Evolutionary conservation across 30 jellyfish, hydroid and myxozoan species (phyloP).

Genomic region (Sanderia malayensis): DNA sequence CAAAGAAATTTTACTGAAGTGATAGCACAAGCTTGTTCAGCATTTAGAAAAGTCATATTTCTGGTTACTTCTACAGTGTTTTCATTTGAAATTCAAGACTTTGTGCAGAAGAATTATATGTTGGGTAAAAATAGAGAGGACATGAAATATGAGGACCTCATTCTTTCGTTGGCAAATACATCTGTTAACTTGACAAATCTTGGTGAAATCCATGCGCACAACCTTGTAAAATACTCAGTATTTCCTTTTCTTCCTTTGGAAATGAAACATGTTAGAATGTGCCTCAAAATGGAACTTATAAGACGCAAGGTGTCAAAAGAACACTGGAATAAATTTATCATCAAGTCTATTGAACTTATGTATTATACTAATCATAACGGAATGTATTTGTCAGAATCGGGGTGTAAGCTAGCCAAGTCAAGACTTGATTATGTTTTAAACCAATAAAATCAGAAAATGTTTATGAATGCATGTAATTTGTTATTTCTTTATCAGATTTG

Average conservation of each 20-base stretch:
- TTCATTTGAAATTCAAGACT: not conserved
- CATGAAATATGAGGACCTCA: not conserved
- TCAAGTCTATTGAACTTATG: slow-evolving; percentile 5
- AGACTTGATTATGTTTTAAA: slow-evolving; percentile 32
- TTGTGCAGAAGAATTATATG: not conserved
- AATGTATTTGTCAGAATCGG: slow-evolving; percentile 35
- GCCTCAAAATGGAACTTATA: slow-evolving; percentile 21
- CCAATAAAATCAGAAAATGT: no score
- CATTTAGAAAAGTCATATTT: not conserved
- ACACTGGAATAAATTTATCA: not conserved
- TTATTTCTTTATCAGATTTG: no score
- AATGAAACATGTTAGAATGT: slow-evolving; percentile 28
- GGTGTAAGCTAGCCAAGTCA: slow-evolving; percentile 42
- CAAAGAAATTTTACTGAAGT: not conserved
- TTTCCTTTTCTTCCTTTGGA: slow-evolving; percentile 30
- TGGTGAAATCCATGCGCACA: not conserved
- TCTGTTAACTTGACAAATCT: not conserved
- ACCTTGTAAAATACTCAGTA: not conserved
- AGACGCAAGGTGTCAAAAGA: slow-evolving; percentile 16
- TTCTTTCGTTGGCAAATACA: not conserved
- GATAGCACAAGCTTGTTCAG: not conserved
- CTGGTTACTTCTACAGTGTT: not conserved
- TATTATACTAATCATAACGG: slow-evolving; percentile 29
- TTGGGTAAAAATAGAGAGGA: not conserved
- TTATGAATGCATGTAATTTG: no score